These are phyloP conservation scores for Mesembrinibis cayennensis DNA, from an alignment of 2,113 vertebrate genomes.

Conservation along the genomic window DNA sequence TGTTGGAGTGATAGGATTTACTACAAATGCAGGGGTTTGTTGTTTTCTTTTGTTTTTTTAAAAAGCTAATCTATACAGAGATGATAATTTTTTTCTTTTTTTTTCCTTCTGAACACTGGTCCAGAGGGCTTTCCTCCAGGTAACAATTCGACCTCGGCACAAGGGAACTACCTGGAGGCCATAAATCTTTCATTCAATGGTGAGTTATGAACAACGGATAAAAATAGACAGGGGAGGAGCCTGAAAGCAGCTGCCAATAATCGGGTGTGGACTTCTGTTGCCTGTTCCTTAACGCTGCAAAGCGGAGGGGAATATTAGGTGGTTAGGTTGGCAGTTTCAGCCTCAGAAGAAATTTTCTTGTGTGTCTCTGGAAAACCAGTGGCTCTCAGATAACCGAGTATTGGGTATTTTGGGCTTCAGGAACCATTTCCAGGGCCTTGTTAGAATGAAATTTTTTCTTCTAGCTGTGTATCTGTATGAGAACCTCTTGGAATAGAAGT, in stretches of 20 bases:
- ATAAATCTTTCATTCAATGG: conserved; percentile 99
- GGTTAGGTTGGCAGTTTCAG: background rate
- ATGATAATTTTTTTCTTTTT: background rate
- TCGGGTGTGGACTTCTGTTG: background rate
- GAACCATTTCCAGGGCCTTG: background rate
- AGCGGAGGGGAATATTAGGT: background rate
- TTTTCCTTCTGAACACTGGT: background rate
- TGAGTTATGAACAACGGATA: conserved; percentile 54
- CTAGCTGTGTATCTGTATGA: background rate
- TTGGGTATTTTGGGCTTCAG: background rate
- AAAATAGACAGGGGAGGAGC: background rate
- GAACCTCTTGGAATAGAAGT: background rate
- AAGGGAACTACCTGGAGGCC: conserved; percentile 97
- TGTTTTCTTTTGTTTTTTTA: background rate
- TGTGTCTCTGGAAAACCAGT: background rate
- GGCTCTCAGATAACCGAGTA: background rate
- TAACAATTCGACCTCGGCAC: conserved; percentile 91
- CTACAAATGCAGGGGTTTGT: background rate
- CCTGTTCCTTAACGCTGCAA: background rate
- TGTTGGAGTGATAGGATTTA: background rate
- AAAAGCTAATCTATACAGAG: background rate
- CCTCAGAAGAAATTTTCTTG: background rate
- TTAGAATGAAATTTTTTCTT: background rate
- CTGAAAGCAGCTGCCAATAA: background rate
- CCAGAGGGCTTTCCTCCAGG: conserved; percentile 91